Percentiles rank a stretch among this genome's conserved stretches.
Conservation (phyloP, 2,888 invertebrate species). For the Gibbula magus region DNA sequence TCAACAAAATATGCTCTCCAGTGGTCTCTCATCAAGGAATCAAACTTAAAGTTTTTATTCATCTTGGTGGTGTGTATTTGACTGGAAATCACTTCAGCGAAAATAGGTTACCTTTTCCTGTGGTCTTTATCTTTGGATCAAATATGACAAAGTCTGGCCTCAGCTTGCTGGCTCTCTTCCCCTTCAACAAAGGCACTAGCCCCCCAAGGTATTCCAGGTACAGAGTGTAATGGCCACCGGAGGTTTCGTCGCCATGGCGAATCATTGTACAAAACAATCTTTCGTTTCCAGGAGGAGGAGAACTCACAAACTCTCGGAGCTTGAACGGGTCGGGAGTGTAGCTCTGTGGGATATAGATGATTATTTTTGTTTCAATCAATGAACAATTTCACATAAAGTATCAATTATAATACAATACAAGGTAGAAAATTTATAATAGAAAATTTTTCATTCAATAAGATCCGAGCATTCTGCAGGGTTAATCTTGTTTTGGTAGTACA, state of each 20-base stretch:
- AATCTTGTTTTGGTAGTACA: too few relatives aligned
- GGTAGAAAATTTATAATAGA: too few relatives aligned
- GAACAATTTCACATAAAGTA: too few relatives aligned
- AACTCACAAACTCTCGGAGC: conserved; percentile 93
- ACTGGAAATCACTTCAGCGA: too few relatives aligned
- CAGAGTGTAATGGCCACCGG: conserved; percentile 77
- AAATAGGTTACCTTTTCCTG: conserved; percentile 48
- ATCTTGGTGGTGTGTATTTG: too few relatives aligned
- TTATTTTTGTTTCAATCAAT: too few relatives aligned
- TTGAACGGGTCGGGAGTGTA: conserved; percentile 93
- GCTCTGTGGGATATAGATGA: conserved; percentile 80
- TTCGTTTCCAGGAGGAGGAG: conserved; percentile 88
- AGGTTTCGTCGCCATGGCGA: conserved; percentile 83
- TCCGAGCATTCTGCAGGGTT: too few relatives aligned
- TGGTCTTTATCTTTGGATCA: conserved; percentile 75
- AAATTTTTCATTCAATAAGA: too few relatives aligned
- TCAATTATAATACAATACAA: too few relatives aligned
- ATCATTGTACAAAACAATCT: conserved; percentile 98
- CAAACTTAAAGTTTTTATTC: too few relatives aligned
- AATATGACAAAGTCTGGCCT: conserved; percentile 96
- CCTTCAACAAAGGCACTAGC: conserved; percentile 94
- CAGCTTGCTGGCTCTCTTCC: conserved; percentile 95
- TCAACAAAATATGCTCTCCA: too few relatives aligned
- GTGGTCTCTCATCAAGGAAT: too few relatives aligned
- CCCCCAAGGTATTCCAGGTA: conserved; percentile 98